Evolutionary conservation across 2,888 invertebrate species (phyloP).

Genomic region (Melanotus villosus): DNA sequence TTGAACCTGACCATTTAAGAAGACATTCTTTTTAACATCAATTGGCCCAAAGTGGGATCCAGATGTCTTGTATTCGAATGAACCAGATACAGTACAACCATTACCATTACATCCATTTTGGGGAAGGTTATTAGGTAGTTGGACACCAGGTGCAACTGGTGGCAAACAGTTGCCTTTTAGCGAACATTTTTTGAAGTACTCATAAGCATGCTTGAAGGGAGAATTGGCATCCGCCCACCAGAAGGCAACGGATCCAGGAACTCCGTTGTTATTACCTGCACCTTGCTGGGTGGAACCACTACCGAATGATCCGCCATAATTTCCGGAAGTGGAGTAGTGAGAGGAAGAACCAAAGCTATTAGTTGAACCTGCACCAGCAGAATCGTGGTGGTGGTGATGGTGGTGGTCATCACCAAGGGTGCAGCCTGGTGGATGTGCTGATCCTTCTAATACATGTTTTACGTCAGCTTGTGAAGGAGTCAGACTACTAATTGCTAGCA

Average conservation of each 20-base stretch:
- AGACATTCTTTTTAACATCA: conserved; percentile 62
- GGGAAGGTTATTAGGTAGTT: background rate
- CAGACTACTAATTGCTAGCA: conserved; percentile 51
- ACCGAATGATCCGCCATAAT: conserved; percentile 63
- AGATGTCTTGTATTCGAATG: background rate
- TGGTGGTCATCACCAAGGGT: conserved; percentile 39
- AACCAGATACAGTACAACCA: background rate
- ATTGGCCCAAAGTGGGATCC: conserved; percentile 43
- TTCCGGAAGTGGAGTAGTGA: background rate
- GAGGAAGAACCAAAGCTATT: no score
- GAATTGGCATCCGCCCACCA: conserved; percentile 77
- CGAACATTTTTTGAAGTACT: conserved; percentile 64
- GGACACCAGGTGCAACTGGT: conserved; percentile 34
- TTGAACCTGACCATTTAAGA: conserved; percentile 59
- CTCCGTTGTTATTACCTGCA: conserved; percentile 5
- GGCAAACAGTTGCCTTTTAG: conserved; percentile 58
- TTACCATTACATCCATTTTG: background rate
- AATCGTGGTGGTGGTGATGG: background rate
- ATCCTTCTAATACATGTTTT: conserved; percentile 57
- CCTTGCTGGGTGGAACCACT: background rate
- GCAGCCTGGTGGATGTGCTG: conserved; percentile 58
- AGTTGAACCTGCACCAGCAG: background rate
- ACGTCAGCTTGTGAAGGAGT: conserved; percentile 57
- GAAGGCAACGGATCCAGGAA: conserved; percentile 68
- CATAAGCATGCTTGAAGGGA: conserved; percentile 71